Conservation (phyloP, 2,113 vertebrate genomes). For the Pyrgilauda ruficollis region DNA sequence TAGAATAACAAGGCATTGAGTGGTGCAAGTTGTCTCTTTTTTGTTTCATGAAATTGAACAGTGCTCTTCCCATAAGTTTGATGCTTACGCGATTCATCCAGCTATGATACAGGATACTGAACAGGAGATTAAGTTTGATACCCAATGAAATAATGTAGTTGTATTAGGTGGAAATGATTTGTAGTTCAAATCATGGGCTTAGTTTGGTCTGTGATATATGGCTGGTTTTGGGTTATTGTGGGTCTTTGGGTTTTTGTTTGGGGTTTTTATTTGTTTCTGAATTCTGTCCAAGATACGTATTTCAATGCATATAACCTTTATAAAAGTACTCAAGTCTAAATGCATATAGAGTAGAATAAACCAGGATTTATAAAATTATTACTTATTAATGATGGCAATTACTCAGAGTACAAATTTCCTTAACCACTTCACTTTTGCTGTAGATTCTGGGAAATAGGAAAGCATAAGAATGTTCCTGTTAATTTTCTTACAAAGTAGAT, state of each 20-base stretch:
- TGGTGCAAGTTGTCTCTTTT: not conserved
- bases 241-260: not conserved
- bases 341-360: not conserved
- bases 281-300: not conserved
- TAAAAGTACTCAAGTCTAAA: not conserved
- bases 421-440: not conserved
- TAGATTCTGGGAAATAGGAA: not conserved
- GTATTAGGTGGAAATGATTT: not conserved
- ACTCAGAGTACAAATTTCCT: not conserved
- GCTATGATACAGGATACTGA: not conserved
- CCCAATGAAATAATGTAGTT: not conserved
- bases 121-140: not conserved
- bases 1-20: not conserved
- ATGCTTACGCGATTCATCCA: not conserved
- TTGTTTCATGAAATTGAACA: not conserved
- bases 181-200: not conserved
- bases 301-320: not conserved
- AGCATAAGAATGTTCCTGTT: not conserved
- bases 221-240: not conserved
- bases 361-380: not conserved
- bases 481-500: not conserved
- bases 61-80: not conserved
- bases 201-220: not conserved
- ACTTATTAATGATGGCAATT: not conserved
- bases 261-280: not conserved